A percentile compares a stretch with the other conserved stretches of the same genome.
Conservation (phyloP, 2,797 vertebrate species). For the Halcyon leucocephala region DNA sequence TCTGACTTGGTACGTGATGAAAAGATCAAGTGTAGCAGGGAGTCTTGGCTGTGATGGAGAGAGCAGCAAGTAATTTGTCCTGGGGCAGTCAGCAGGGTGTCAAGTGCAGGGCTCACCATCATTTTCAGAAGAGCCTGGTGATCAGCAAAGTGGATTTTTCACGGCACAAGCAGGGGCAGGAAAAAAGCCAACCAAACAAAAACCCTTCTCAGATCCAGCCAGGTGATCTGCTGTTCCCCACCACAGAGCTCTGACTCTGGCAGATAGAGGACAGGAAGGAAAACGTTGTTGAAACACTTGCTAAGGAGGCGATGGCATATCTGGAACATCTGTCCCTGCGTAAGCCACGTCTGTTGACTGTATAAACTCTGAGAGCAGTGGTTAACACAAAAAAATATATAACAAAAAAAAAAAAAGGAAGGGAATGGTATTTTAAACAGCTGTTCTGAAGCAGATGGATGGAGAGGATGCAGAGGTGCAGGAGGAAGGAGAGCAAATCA, state of each 20-base stretch:
- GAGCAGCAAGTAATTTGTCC: not conserved
- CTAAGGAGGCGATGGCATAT: not conserved
- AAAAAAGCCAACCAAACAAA: not conserved
- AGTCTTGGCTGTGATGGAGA: not conserved
- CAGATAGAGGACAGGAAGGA: not conserved
- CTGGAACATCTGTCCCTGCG: not conserved
- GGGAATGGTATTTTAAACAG: rapidly evolving
- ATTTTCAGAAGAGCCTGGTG: not conserved
- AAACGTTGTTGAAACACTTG: not conserved
- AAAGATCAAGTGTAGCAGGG: not conserved
- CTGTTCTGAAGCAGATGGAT: rapidly evolving
- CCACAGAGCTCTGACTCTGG: not conserved
- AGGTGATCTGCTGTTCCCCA: slow-evolving; percentile 10
- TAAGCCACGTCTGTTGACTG: not conserved
- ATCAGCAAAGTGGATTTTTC: not conserved
- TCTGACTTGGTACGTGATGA: not conserved
- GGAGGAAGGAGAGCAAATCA: not conserved
- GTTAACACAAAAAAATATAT: not conserved
- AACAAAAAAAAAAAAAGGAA: no score
- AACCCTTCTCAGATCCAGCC: not conserved
- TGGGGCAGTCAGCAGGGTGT: not conserved
- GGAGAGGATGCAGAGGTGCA: not conserved
- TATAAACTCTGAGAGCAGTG: rapidly evolving
- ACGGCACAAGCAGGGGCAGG: not conserved
- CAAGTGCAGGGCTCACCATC: not conserved